These are phyloP conservation scores for Brienomyrus brachyistius DNA, from an alignment of 2,113 vertebrate species.

Conservation along the genomic window DNA sequence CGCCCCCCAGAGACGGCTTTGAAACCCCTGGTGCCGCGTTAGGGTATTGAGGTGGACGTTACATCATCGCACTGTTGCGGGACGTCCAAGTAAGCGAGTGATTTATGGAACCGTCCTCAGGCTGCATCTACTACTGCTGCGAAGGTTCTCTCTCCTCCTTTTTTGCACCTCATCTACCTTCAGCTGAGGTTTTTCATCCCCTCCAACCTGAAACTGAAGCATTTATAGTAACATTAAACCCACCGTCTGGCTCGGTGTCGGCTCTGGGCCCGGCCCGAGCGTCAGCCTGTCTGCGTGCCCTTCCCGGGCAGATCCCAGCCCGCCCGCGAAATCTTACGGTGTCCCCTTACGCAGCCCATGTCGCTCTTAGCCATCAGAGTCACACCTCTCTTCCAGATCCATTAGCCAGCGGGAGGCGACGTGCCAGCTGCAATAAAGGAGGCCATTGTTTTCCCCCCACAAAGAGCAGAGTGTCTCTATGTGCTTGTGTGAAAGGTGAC, in stretches of 20 bases:
- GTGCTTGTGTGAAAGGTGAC: slow-evolving; percentile 44
- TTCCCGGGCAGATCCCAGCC: slow-evolving; percentile 7
- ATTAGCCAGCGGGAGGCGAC: slow-evolving; percentile 43
- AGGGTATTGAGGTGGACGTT: background rate
- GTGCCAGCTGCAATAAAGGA: slow-evolving; percentile 42
- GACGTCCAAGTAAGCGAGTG: background rate
- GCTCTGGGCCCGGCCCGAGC: background rate
- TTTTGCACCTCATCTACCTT: background rate
- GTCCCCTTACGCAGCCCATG: slow-evolving; percentile 36
- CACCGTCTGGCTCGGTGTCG: background rate
- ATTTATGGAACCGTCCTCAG: background rate
- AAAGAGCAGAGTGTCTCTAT: background rate
- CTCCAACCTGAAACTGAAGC: slow-evolving; percentile 13
- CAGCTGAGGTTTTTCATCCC: background rate
- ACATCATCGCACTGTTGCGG: background rate
- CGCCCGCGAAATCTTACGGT: background rate
- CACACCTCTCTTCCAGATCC: slow-evolving; percentile 52
- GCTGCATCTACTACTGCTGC: background rate
- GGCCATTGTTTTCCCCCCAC: slow-evolving; percentile 17
- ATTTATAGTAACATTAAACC: slow-evolving; percentile 11
- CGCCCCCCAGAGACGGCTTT: background rate
- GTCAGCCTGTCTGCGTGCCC: background rate
- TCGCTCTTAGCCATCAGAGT: slow-evolving; percentile 52
- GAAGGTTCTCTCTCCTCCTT: background rate
- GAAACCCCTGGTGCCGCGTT: background rate